Conservation (phyloP, 1,140 invertebrate species). For the Glossosoma conforme region DNA sequence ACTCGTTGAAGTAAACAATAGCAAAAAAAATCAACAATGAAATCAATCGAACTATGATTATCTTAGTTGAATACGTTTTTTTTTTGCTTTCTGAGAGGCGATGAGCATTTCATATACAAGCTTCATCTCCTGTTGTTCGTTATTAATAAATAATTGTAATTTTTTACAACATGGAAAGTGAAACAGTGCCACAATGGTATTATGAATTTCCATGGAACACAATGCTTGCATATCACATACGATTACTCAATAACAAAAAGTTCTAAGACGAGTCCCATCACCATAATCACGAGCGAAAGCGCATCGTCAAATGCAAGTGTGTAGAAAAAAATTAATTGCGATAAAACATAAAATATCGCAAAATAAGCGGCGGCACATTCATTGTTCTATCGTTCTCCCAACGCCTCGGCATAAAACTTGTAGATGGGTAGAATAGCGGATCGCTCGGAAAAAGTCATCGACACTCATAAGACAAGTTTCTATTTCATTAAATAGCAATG, state of each 20-base stretch:
- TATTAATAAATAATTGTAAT: no score
- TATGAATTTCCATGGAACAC: no score
- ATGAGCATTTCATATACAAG: no score
- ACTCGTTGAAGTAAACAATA: no score
- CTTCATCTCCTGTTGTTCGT: no score
- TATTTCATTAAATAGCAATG: constrained; percentile 26
- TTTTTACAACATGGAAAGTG: no score
- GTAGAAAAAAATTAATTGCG: constrained; percentile 1
- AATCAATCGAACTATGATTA: no score
- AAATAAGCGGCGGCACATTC: neutral
- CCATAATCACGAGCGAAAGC: constrained; percentile 6
- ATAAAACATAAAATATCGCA: constrained; percentile 7
- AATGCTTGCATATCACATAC: no score
- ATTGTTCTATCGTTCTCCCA: constrained; percentile 23
- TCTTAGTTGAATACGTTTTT: no score
- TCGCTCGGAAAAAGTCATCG: constrained; percentile 18
- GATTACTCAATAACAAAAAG: constrained; percentile 12
- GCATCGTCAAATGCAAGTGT: neutral
- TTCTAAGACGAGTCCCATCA: constrained; percentile 3
- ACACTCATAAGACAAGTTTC: constrained; percentile 22
- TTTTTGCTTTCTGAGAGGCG: no score
- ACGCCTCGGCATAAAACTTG: constrained; percentile 14
- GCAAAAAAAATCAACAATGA: no score
- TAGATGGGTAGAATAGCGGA: neutral
- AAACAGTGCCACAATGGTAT: no score